Evolutionary conservation across 2,888 invertebrate species (phyloP).

Genomic region (Eumerus sabulonum): DNA sequence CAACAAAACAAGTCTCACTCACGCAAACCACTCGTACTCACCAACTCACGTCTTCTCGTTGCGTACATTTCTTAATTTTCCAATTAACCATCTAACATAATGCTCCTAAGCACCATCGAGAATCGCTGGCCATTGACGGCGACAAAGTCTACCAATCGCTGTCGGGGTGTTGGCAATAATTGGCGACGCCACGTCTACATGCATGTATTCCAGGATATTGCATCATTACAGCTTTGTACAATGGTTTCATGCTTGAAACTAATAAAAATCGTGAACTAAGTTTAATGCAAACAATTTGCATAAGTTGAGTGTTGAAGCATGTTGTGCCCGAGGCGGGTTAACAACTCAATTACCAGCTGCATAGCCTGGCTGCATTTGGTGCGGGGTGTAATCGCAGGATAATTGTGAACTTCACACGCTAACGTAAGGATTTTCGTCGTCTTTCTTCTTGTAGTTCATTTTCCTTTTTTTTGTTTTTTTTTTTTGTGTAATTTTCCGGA

Average conservation of each 20-base stretch:
- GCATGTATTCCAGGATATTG: conserved; percentile 26
- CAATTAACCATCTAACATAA: conserved; percentile 4
- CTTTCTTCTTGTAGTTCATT: conserved; percentile 18
- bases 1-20: conserved; percentile 29
- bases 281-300: conserved; percentile 66
- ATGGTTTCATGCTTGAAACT: conserved; percentile 47
- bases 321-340: conserved; percentile 43
- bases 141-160: conserved; percentile 24
- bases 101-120: neutral
- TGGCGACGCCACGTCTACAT: conserved; percentile 63
- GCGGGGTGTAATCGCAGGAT: conserved; percentile 5
- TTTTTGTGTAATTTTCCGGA: conserved; percentile 15
- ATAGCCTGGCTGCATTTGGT: conserved; percentile 37
- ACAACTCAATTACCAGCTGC: conserved; percentile 65
- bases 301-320: conserved; percentile 61
- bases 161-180: conserved; percentile 47
- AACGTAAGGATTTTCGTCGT: neutral
- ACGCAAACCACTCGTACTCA: conserved; percentile 24
- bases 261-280: conserved; percentile 51
- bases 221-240: too few species aligned
- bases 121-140: conserved; percentile 36
- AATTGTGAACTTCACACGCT: conserved; percentile 61
- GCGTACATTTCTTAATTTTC: conserved; percentile 61
- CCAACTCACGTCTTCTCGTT: conserved; percentile 11
- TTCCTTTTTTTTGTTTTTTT: conserved; percentile 24